Evolutionary conservation across 2,797 vertebrate species (phyloP), one percentile per base, ranked within the genome.

Genomic region (Odontamblyopus rebecca): DNA sequence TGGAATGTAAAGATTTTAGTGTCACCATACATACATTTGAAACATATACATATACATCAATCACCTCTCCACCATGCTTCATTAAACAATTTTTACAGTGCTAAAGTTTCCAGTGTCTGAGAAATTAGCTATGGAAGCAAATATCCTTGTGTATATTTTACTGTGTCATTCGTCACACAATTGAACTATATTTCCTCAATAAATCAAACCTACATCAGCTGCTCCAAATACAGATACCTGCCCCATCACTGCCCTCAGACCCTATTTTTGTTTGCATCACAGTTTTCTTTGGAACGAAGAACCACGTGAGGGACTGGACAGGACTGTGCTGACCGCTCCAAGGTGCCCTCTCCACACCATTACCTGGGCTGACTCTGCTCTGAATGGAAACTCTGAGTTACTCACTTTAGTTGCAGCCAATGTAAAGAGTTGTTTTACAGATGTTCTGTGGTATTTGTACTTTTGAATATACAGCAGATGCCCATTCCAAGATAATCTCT

Each of bases 311-410:
- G 63, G 81, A 81, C 74, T 63, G 56, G 54, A 70, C 59, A 69
- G 78, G 76, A 85, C 69, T 79, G 84, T 84, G 76, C 29, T n/a
- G 85, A 77, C 66, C 70, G 74, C 83, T 70, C 73, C 81, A 89
- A 91, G 90, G 89, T 91, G 87, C 89, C 88, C 87, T 88, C 88
- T 84, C 72, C 76, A 86, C 83, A 72, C 76, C 85, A 88, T 88
- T 88, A 86, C 83, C 85, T 83, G 67, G 72, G 74, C 68, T 5
- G 63, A 81, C 80, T 77, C 61, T 48, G 67, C 67, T 59, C 50
- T 83, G 86, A 90, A 75, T 72, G 67, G 87, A 61, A 83, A 74
- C 72, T 79, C 75, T 65, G 67, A 82, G 75, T 53, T 77, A 86
- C 82, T 80, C 89, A 79, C 85, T 86, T 85, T 82, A 88, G 82